Percentiles rank a stretch among this genome's conserved stretches.
Conservation (phyloP, 2,888 invertebrate species). For the Drosophila maculinotata region DNA sequence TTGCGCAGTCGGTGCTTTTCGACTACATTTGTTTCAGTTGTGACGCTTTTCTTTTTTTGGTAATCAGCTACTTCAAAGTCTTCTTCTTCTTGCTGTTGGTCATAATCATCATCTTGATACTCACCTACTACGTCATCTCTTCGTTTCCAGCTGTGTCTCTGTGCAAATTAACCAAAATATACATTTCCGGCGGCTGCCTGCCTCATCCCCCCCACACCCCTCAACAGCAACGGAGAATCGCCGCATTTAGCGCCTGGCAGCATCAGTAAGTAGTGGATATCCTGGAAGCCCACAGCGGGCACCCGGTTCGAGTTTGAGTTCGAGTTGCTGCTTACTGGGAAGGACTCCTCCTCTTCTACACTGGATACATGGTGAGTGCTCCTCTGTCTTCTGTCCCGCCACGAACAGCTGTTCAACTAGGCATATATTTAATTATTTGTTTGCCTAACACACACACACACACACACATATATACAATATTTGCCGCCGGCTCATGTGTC, state of each 20-base stretch:
- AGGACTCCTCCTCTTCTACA: constrained; percentile 49
- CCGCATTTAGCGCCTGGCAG: constrained; percentile 31
- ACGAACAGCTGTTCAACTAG: constrained; percentile 64
- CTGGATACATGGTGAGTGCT: constrained; percentile 78
- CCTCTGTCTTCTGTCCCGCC: no score
- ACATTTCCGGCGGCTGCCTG: constrained; percentile 68
- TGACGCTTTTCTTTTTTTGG: constrained; percentile 10
- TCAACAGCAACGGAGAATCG: constrained; percentile 7
- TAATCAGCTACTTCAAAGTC: constrained; percentile 29
- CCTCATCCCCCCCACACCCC: constrained; percentile 17
- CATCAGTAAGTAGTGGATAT: constrained; percentile 22
- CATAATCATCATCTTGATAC: constrained; percentile 55
- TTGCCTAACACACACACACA: constrained; percentile 54
- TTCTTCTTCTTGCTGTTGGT: constrained; percentile 26
- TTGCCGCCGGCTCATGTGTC: constrained; percentile 58
- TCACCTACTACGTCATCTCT: constrained; percentile 77
- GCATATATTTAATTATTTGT: constrained; percentile 74
- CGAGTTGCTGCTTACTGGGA: constrained; percentile 51
- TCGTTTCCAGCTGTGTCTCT: constrained; percentile 75
- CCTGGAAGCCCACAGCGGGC: constrained; percentile 46
- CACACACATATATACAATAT: constrained; percentile 16
- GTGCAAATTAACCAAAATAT: constrained; percentile 79
- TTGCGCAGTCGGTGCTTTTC: not conserved
- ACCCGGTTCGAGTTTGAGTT: constrained; percentile 53
- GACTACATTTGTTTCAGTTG: constrained; percentile 31